These are phyloP conservation scores for Anas platyrhynchos DNA, from an alignment of 2,113 vertebrate species.

Conservation along the genomic window DNA sequence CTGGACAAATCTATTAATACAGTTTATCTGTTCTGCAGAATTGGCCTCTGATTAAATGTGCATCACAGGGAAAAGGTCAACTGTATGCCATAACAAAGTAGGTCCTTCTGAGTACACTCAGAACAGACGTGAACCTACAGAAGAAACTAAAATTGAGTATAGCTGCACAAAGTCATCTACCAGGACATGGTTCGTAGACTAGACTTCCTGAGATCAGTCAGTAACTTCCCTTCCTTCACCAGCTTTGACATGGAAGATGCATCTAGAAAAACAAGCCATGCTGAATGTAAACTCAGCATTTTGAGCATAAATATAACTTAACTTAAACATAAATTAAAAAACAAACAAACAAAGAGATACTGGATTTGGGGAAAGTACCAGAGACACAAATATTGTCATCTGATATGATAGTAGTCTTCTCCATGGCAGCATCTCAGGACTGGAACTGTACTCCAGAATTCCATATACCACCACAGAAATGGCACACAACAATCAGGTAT, in stretches of 20 bases:
- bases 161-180: not conserved
- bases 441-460: not conserved
- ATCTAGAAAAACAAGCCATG: not conserved
- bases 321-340: not conserved
- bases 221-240: not conserved
- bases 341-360: not conserved
- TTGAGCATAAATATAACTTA: not conserved
- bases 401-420: not conserved
- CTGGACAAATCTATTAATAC: no score
- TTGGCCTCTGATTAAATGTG: not conserved
- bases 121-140: rapidly evolving
- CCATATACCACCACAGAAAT: not conserved
- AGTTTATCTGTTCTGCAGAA: not conserved
- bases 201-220: not conserved
- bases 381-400: not conserved
- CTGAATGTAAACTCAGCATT: not conserved
- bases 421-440: not conserved
- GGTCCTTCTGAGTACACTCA: not conserved
- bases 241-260: not conserved
- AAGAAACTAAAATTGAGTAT: not conserved
- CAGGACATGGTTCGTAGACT: rapidly evolving
- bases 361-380: not conserved
- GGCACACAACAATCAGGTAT: no score
- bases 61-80: not conserved
- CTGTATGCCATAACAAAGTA: not conserved